These are phyloP conservation scores for Cotesia congregata DNA, from an alignment of 2,888 invertebrate genomes.

Conservation along the genomic window DNA sequence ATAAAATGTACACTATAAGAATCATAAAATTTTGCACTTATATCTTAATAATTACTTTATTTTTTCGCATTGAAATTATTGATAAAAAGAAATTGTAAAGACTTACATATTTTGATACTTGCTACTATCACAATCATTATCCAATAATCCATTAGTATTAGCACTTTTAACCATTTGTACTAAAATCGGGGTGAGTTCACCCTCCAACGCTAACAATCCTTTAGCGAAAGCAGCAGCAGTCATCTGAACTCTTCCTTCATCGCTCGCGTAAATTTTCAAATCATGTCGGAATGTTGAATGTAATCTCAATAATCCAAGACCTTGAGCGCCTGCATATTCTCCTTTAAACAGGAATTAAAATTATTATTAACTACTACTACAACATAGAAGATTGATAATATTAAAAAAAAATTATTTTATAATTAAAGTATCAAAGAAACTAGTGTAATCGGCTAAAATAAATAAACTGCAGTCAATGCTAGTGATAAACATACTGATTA, in stretches of 20 bases:
- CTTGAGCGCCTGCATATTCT: constrained; percentile 94
- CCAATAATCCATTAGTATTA: constrained; percentile 97
- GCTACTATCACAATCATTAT: constrained; percentile 98
- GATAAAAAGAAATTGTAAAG: constrained; percentile 20
- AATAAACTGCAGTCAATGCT: not conserved
- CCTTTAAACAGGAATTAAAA: constrained; percentile 63
- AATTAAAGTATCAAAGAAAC: not conserved
- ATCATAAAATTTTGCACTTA: not conserved
- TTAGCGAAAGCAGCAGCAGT: constrained; percentile 99
- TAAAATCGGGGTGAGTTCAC: constrained; percentile 97
- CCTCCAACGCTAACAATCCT: constrained; percentile 96
- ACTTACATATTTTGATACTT: constrained; percentile 94
- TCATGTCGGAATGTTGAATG: constrained; percentile 99
- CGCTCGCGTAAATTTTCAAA: constrained; percentile 99
- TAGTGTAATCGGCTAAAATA: not conserved
- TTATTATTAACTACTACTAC: not conserved
- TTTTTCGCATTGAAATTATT: not conserved
- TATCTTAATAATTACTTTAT: not conserved
- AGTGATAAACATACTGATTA: not conserved
- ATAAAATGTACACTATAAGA: not conserved
- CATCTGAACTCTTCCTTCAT: constrained; percentile 99
- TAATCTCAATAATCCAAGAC: constrained; percentile 91
- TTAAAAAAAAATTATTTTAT: not conserved
- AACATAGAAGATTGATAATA: constrained; percentile 9
- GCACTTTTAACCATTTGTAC: constrained; percentile 99